Conservation (phyloP, 2,113 vertebrate species). For the Apus apus region DNA sequence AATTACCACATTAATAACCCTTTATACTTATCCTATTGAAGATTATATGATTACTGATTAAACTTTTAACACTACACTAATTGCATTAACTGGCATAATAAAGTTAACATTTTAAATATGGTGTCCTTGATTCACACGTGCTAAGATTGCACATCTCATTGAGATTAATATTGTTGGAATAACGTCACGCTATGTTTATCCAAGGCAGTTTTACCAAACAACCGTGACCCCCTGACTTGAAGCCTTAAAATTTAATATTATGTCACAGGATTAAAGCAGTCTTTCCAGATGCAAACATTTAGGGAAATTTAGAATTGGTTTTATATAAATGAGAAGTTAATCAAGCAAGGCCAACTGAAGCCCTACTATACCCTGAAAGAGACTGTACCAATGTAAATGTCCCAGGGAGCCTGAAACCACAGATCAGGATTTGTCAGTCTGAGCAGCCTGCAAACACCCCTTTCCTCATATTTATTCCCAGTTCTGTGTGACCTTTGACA, state of each 20-base stretch:
- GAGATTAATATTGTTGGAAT: conserved; percentile 40
- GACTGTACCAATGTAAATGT: not conserved
- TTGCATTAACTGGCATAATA: conserved; percentile 48
- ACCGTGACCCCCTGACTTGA: not conserved
- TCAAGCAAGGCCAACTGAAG: not conserved
- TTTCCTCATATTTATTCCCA: not conserved
- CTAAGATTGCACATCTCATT: conserved; percentile 25
- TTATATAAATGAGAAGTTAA: conserved; percentile 14
- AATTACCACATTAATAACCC: conserved; percentile 43
- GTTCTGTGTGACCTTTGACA: not conserved
- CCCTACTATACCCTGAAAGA: not conserved
- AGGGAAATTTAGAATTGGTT: not conserved
- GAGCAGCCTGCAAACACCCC: not conserved
- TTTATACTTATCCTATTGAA: conserved; percentile 42
- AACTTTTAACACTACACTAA: conserved; percentile 51
- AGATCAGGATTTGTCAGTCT: not conserved
- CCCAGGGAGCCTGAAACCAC: not conserved
- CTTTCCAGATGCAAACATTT: not conserved
- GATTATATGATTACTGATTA: conserved; percentile 42
- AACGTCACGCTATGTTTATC: conserved; percentile 12
- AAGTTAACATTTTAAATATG: conserved; percentile 23
- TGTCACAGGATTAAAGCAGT: not conserved
- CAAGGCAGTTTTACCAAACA: not conserved
- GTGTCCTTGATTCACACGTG: conserved; percentile 44
- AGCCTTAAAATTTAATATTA: conserved; percentile 26